These are phyloP conservation scores for Penelope pileata DNA, from an alignment of 2,113 vertebrate species.

Conservation along the genomic window DNA sequence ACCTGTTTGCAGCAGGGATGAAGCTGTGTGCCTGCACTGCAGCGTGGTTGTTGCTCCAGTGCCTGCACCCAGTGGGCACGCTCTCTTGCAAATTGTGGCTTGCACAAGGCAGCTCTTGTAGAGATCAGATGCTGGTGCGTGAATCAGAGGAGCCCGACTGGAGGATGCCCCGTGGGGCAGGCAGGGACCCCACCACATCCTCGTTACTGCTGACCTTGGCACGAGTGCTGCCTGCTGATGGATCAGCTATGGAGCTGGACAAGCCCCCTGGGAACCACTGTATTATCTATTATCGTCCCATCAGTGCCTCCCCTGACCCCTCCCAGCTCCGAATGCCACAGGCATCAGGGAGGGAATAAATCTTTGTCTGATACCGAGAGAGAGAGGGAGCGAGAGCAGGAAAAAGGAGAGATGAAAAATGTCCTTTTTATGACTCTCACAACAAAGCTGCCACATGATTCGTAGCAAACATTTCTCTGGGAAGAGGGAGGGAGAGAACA, in stretches of 20 bases:
- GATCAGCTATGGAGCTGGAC: slow-evolving; percentile 89
- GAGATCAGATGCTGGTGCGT: not conserved
- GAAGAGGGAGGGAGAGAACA: not conserved
- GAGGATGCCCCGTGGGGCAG: slow-evolving; percentile 64
- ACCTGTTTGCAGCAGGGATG: not conserved
- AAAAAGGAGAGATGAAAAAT: slow-evolving; percentile 77
- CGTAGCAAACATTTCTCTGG: slow-evolving; percentile 10
- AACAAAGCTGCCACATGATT: slow-evolving; percentile 64
- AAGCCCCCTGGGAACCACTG: slow-evolving; percentile 86
- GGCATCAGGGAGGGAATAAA: slow-evolving; percentile 91
- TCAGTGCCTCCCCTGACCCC: slow-evolving; percentile 81
- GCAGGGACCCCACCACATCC: slow-evolving; percentile 84
- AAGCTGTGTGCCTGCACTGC: not conserved
- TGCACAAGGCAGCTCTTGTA: slow-evolving; percentile 14
- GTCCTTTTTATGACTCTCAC: slow-evolving; percentile 66
- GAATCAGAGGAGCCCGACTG: not conserved
- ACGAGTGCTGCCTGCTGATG: slow-evolving; percentile 88
- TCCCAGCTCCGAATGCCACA: slow-evolving; percentile 79
- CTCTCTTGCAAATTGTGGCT: not conserved
- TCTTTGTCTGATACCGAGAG: slow-evolving; percentile 87
- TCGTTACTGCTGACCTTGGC: slow-evolving; percentile 99
- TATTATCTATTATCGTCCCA: slow-evolving; percentile 94
- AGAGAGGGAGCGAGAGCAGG: slow-evolving; percentile 54
- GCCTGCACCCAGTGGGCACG: fast-evolving
- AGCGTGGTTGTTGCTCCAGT: fast-evolving